phyloP scores from a whole-genome alignment of 2,797 vertebrate genomes.

The Dipus sagitta region DNA sequence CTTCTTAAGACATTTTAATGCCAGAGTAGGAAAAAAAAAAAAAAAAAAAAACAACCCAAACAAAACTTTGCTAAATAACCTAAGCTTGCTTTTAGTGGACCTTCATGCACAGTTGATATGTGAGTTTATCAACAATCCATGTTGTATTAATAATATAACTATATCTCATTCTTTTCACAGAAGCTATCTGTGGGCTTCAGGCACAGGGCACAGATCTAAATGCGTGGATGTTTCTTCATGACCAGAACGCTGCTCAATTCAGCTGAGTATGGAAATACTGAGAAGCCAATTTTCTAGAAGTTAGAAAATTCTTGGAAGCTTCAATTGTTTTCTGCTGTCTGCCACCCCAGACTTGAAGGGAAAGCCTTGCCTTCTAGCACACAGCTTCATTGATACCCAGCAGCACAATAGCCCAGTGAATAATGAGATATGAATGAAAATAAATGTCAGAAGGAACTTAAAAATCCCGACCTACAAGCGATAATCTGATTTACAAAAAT shows the following conservation, averaged over 20 bases:
- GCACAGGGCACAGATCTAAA: background rate
- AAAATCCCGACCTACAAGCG: conserved; percentile 70
- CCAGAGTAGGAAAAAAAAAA: background rate
- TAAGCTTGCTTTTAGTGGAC: background rate
- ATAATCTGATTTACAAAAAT: conserved; percentile 80
- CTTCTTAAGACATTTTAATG: background rate
- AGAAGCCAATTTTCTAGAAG: conserved; percentile 18
- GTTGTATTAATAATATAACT: background rate
- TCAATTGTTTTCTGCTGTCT: background rate
- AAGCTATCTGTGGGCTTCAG: background rate
- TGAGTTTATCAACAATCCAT: background rate
- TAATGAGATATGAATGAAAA: conserved; percentile 47
- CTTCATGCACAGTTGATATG: background rate
- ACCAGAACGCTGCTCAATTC: background rate
- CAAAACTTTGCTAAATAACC: background rate
- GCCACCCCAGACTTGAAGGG: background rate
- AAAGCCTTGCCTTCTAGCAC: background rate
- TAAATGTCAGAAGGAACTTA: conserved; percentile 69
- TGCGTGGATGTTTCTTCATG: background rate
- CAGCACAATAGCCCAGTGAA: background rate
- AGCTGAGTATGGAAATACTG: background rate
- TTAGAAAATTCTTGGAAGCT: background rate
- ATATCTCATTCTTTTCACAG: background rate
- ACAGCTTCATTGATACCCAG: background rate
- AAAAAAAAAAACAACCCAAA: background rate